These are phyloP conservation scores for Pachydiplax longipennis DNA, from an alignment of 2,888 invertebrate species.

Conservation along the genomic window DNA sequence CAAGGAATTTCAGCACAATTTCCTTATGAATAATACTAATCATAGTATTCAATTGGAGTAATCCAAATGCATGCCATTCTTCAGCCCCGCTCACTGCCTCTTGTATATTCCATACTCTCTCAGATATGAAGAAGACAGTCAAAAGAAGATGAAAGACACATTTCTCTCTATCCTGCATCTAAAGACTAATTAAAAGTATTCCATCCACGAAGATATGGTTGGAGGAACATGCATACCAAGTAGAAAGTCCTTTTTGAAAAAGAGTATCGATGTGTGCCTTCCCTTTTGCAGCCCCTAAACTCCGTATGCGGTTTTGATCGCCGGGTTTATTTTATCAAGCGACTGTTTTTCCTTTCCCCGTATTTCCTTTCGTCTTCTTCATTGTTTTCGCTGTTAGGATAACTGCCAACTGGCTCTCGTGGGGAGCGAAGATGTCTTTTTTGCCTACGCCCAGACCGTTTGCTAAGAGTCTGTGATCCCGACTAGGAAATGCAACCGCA, in stretches of 20 bases:
- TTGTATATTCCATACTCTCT: too few species aligned
- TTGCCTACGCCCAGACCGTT: background rate
- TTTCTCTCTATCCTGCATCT: too few species aligned
- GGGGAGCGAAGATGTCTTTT: background rate
- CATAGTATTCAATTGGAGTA: too few species aligned
- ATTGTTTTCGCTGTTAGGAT: conserved; percentile 9
- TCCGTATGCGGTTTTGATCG: background rate
- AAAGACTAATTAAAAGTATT: background rate
- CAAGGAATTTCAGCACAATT: too few species aligned
- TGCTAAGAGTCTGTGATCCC: background rate
- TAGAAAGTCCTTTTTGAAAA: background rate
- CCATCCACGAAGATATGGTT: background rate
- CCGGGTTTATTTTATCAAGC: background rate
- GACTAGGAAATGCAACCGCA: conserved; percentile 26
- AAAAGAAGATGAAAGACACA: too few species aligned
- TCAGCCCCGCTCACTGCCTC: too few species aligned
- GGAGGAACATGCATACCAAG: background rate
- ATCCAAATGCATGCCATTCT: too few species aligned
- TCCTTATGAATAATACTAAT: too few species aligned
- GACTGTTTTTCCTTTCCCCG: background rate
- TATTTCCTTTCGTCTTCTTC: background rate
- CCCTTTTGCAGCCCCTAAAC: background rate
- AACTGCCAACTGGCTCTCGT: conserved; percentile 24
- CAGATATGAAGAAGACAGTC: too few species aligned
- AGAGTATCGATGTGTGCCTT: background rate